Evolutionary conservation across 2,113 vertebrate species (phyloP), one percentile per base, ranked within the genome.

Genomic region (Cacatua alba): DNA sequence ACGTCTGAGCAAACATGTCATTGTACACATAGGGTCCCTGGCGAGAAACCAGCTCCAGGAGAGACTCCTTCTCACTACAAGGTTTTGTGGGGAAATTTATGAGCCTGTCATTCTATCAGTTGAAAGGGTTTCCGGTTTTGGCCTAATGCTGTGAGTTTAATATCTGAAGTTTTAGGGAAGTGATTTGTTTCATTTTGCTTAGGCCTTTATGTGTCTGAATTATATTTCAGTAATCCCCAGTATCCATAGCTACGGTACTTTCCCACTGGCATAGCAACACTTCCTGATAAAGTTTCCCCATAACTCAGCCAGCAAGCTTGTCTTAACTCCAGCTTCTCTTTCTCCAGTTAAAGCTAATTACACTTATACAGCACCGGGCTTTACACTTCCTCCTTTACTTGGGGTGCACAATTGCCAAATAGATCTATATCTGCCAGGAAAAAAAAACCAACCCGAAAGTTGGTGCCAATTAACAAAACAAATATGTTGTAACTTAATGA

Each of bases 231-330:
- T 94, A 91, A 95, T 94, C 63, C 81, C 71, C 84, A 90, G 95
- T 97, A 97, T 96, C 97, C 95, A 97, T 97, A 97, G 95, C 95
- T 96, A 95, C 95, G 92, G 77, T 88, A 62, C 67, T 92, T 97
- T 94, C 87, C 94, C 95, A 94, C 67, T 96, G 93, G 95, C 90
- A 93, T 41, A 85, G 84, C 39, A 24, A 86, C 59, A 95, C 62
- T 95, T 95, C 86, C 88, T 94, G 86, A 78, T 96, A 52, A 92
- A 95, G 48, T 94, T 96, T 82, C 72, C 85, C 86, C 82, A 92
- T 91, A 84, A 91, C 37, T 93, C 92, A 95, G 96, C 80, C 94
- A 97, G 84, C 52, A 92, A 88, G 62, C 72, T 91, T 95, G 88
- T 90, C 88, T 86, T 53, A 95, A 65, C 48, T 95, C 83, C 94